Base-by-base conservation (phyloP, 1,140 invertebrate genomes). In the Bombus breviceps region DNA sequence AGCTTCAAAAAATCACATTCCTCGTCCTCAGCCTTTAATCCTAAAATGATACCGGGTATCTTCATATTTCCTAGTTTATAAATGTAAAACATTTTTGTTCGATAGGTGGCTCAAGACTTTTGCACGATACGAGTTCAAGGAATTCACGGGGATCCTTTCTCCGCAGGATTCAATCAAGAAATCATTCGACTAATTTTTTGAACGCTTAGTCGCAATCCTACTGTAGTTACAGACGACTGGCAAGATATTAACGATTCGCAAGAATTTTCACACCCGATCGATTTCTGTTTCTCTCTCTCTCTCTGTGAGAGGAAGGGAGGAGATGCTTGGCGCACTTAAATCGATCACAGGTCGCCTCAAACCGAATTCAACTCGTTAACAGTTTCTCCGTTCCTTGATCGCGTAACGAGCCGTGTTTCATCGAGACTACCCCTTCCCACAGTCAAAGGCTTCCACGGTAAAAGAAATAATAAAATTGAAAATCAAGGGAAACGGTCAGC, bases 381-480 rank as follows among this genome's bases (percentile, higher is more conserved):
- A 64, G 59, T 64, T 34, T 39, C 76, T 66, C 75, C 75, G 37
- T 77, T 62, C 28, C 75, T 77, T 77, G 37, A 2, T 18, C 41
- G 43, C 32, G 41, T 81, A 81, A 81, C 78, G 66, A 71, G 78
- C 47, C 66, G 64, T 81, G 66, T 71, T 69, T 43, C n/a, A 78
- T 64, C 74, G 34, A 28, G 34, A 22, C 6, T 59, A 28, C 22
- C 47, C 15, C 66, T 22, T 10, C 8, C 53, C 53, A 59, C 47
- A 73, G 79, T 86, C 69, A 81, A 84, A 53, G 66, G 75, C 9
- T 64, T 32, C 18, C 32, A 68, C 22, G 41, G 59, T n/a, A 81
- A 88, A 53, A 37, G 83, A 89, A 81, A 77, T 74, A 83, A 59
- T 39, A 32, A 59, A 79, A 75, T n/a, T 37, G 34, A 53, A 53